These are phyloP conservation scores for Temnothorax rugatulus DNA, from an alignment of 2,888 invertebrate species.

Conservation along the genomic window DNA sequence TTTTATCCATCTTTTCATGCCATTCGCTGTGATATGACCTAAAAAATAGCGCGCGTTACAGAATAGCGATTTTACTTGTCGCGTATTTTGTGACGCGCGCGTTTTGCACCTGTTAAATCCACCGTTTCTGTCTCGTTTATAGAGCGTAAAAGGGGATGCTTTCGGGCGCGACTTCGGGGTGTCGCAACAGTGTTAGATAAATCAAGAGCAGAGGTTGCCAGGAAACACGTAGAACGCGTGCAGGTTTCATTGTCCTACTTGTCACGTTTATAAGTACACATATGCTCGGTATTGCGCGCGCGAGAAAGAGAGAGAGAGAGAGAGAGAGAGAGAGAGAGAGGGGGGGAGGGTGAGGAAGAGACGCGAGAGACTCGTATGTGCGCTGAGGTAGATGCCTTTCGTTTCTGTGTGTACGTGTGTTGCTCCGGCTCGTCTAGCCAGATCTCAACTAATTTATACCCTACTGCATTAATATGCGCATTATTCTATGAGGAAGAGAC, in stretches of 20 bases:
- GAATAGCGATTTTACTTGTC: slow-evolving; percentile 34
- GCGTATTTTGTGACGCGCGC: slow-evolving; percentile 32
- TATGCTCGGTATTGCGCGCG: slow-evolving; percentile 57
- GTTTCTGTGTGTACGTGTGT: slow-evolving; percentile 36
- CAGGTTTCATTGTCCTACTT: slow-evolving; percentile 72
- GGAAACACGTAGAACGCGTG: slow-evolving; percentile 67
- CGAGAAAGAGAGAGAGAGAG: not conserved
- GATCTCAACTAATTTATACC: slow-evolving; percentile 73
- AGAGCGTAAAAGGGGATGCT: slow-evolving; percentile 54
- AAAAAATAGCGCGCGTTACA: slow-evolving; percentile 10
- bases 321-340: not conserved
- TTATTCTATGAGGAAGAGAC: slow-evolving; percentile 63
- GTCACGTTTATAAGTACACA: slow-evolving; percentile 74
- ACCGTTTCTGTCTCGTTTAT: slow-evolving; percentile 52
- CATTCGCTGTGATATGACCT: not conserved
- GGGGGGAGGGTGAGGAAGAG: not conserved
- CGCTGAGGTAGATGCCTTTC: slow-evolving; percentile 58
- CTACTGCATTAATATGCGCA: slow-evolving; percentile 66
- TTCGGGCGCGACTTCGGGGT: slow-evolving; percentile 58
- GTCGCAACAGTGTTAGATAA: slow-evolving; percentile 68
- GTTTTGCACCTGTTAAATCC: slow-evolving; percentile 34
- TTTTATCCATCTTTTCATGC: not conserved
- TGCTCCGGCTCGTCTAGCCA: slow-evolving; percentile 60
- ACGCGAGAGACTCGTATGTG: slow-evolving; percentile 6
- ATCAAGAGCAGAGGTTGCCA: slow-evolving; percentile 69